These are phyloP conservation scores for Paragorgia papillata DNA, from an alignment of 92 coral and sea anemone species.

Conservation along the genomic window DNA sequence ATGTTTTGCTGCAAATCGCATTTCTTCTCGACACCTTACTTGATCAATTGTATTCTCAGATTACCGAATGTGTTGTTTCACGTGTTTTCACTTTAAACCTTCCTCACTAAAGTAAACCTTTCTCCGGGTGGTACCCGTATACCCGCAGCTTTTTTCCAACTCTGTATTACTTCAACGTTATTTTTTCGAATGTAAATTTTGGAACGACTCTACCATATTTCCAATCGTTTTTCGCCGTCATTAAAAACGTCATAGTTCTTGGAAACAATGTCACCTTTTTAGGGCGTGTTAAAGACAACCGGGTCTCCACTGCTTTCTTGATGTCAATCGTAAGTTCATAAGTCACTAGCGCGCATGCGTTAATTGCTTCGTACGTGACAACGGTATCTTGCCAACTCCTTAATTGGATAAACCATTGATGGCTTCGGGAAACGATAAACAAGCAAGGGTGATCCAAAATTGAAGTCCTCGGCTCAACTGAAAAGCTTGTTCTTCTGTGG, in stretches of 20 bases:
- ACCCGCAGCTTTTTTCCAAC: no score
- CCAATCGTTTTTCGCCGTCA: slow-evolving; percentile 75
- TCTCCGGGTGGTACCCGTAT: no score
- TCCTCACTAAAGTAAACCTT: no score
- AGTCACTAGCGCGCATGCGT: slow-evolving; percentile 33
- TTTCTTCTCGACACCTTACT: no score
- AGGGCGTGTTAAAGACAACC: slow-evolving; percentile 61
- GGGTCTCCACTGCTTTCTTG: slow-evolving; percentile 27
- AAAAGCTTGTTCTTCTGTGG: slow-evolving; percentile 20
- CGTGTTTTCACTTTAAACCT: no score
- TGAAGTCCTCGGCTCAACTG: not conserved
- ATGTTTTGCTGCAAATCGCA: no score
- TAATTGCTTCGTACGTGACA: slow-evolving; percentile 30
- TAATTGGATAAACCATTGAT: not conserved
- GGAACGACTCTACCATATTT: slow-evolving; percentile 67
- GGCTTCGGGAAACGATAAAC: slow-evolving; percentile 5
- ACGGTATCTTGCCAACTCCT: slow-evolving; percentile 1
- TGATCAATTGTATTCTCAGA: no score
- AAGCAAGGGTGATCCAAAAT: slow-evolving; percentile 42
- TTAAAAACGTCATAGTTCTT: slow-evolving; percentile 64
- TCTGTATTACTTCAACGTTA: not conserved
- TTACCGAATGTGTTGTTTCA: no score
- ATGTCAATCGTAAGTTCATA: not conserved
- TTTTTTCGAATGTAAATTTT: not conserved
- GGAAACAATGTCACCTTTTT: slow-evolving; percentile 63